Evolutionary conservation across 2,113 vertebrate species (phyloP), one percentile per base, ranked within the genome.

Genomic region (Nothocercus julius): DNA sequence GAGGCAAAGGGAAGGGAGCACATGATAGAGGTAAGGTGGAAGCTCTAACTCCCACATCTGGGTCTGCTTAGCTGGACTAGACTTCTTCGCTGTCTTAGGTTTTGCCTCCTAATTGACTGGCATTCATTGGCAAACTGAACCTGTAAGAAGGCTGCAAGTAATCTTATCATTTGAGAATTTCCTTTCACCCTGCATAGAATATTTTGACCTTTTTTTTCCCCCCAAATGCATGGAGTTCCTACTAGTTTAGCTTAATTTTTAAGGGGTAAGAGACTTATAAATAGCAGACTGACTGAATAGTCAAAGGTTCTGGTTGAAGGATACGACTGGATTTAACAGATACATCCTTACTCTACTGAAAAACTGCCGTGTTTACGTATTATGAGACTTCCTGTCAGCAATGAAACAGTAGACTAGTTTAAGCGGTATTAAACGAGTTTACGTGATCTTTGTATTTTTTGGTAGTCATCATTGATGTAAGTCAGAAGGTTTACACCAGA

Each of bases 391-490:
- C 22, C 28, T 66, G 14, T 18, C 30, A 47, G 44, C 54, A 94
- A 18, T 5, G 2, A 69, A 92, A 51, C 12, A 38, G 38, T 42
- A 79, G 82, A 51, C 15, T 38, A 73, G 16, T n/a, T 74, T 67
- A 75, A 56, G 16, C 42, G 27, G 36, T 47, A 5, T 56, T 27
- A 7, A 74, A 10, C 0, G 0, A 76, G n/a, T 17, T 36, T 28
- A 66, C 21, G 18, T 54, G 15, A 18, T 74, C 61, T 70, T 6
- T 13, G 59, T 56, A 6, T 4, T 13, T 66, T 84, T 49, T 61
- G 49, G 34, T n/a, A 15, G 28, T 47, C 68, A 51, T 56, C 68
- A 51, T 10, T 77, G 75, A 80, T 16, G 59, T 17, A 72, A 81
- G 53, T 0, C 1, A 79, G 25, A 78, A 79, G 7, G 3, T 90